Evolutionary conservation across 2,113 vertebrate genomes (phyloP), one percentile per base, ranked within the genome.

Genomic region (Otocyon megalotis): DNA sequence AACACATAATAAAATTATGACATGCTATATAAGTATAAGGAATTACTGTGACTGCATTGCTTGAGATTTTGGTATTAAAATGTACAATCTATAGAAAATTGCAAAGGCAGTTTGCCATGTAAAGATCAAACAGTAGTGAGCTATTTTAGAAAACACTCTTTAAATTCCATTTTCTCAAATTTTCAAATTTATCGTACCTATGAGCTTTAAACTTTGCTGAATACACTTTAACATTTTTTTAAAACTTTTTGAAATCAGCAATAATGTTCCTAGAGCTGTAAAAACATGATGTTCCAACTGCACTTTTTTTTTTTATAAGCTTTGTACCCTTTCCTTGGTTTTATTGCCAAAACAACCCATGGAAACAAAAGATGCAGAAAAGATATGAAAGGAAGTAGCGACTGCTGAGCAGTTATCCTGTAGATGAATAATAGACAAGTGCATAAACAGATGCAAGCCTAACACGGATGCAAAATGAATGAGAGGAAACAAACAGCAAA

Each of bases 391-490:
- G 84, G 77, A 92, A 98, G 80, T 65, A 85, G 96, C 83, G 81
- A 74, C 96, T 98, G 95, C 97, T 92, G 92, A 91, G 93, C 96
- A 24, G 0, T 98, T 98, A 96, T 88, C 62, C 72, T 97, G 82
- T 96, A 95, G 97, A 90, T 98, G 96, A 98, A 98, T 98, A 98
- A 98, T 97, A 98, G 96, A 98, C 94, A 97, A 96, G 93, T 58
- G 22, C 92, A 96, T 96, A 98, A 98, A 98, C 93, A 98, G 97
- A 98, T 98, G 88, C 79, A 94, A 97, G 60, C 60, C 63, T 77
- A 97, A 91, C 65, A 97, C 71, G 24, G 93, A 96, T 97, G 93
- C 94, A 97, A 97, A 98, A 96, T 95, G 69, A 98, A 96, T 92
- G 88, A 97, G 67, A 72, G 90, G 62, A 94, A 98, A 48, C 87